Conservation (phyloP, 1,140 invertebrate genomes). For the Drosophila baimaii region DNA sequence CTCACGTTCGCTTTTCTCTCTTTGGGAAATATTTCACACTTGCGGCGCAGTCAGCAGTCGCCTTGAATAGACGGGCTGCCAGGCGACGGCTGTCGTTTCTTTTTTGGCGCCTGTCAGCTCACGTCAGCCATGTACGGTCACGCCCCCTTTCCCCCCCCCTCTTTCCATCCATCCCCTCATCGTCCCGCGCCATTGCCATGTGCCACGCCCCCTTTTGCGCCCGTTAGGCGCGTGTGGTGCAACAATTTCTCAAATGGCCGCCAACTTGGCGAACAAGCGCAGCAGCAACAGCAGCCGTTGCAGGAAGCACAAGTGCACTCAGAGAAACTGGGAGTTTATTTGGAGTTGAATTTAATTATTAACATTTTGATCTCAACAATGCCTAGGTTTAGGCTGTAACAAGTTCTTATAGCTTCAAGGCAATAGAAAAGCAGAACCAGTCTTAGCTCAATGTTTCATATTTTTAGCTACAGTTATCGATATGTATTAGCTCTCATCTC, state of each 20-base stretch:
- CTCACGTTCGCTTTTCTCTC: constrained; percentile 38
- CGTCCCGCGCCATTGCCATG: neutral
- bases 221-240: constrained; percentile 38
- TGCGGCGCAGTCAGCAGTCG: constrained; percentile 61
- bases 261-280: constrained; percentile 34
- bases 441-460: neutral
- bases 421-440: too few species aligned
- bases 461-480: neutral
- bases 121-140: constrained; percentile 31
- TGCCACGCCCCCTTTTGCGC: constrained; percentile 16
- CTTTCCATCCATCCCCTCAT: too few species aligned
- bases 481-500: too few species aligned
- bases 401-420: neutral
- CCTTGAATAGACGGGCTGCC: constrained; percentile 51
- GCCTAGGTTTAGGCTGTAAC: neutral
- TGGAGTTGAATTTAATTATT: neutral
- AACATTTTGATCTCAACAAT: neutral
- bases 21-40: constrained; percentile 57
- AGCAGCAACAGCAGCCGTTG: constrained; percentile 29
- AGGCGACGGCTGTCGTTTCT: constrained; percentile 40
- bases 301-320: constrained; percentile 14
- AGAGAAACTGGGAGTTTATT: neutral
- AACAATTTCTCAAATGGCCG: constrained; percentile 50
- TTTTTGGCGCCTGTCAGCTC: constrained; percentile 54
- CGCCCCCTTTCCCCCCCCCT: neutral